phyloP scores from a whole-genome alignment of 2,113 vertebrate species.

The Galeopterus variegatus region DNA sequence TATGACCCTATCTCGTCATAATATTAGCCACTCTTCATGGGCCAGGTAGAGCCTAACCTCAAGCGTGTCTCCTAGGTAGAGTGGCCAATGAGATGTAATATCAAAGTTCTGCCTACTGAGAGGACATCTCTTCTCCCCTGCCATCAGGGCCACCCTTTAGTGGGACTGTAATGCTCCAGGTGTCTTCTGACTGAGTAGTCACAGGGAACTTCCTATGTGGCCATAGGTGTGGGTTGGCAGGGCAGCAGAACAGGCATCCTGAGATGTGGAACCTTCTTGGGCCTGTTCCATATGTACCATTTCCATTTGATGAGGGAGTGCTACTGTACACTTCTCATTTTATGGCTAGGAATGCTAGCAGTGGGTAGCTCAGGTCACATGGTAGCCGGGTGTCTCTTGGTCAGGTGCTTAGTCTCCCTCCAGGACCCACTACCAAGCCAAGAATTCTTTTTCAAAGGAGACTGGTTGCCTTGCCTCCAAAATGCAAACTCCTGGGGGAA shows the following conservation, averaged over 20 bases:
- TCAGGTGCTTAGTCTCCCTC: background rate
- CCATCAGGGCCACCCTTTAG: background rate
- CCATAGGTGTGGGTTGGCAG: background rate
- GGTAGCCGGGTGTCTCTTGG: background rate
- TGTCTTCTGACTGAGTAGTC: background rate
- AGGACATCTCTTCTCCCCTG: background rate
- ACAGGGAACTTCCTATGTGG: background rate
- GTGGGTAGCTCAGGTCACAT: background rate
- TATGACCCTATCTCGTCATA: too few species aligned
- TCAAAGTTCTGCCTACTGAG: background rate
- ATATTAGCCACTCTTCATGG: background rate
- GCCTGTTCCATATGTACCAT: too few species aligned
- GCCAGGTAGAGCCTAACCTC: background rate
- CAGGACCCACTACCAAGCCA: background rate
- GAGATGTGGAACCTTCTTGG: background rate
- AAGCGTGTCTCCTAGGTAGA: background rate
- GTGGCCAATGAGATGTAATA: background rate
- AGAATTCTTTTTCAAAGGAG: background rate
- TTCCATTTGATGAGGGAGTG: background rate
- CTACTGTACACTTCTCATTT: background rate
- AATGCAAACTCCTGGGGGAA: background rate
- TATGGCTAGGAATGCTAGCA: background rate
- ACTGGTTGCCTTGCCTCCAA: background rate
- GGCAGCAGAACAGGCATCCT: background rate
- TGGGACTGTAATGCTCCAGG: background rate